Base-by-base conservation (phyloP, 2,888 invertebrate genomes). In the Prosopocoilus inquinatus region DNA sequence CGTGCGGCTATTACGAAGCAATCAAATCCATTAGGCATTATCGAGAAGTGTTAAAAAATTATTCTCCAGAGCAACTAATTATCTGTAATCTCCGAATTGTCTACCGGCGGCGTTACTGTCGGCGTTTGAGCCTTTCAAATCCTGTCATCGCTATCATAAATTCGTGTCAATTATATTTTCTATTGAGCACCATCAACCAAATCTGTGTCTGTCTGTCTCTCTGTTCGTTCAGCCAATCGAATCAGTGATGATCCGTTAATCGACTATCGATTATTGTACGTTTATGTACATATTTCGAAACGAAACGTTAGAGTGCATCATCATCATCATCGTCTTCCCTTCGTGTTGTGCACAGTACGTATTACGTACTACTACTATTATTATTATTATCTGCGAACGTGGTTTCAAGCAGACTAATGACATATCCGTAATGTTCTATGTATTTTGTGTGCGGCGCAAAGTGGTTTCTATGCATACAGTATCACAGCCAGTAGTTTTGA, bases 401-500 rank as follows among this genome's bases (percentile, higher is more conserved):
- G 7, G 20, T 7, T n/a, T n/a, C n/a, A n/a, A 28, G 15, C 16
- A 41, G 41, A 41, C 41, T 41, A 41, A 41, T 41, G 15, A 16
- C 41, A 15, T 13, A 41, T 41, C 41, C 15, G 41, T 41, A 41
- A 41, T 41, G 41, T 15, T 41, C 41, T 41, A 41, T 41, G 41
- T 41, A 41, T 41, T 41, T 41, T 41, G 12, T 16, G 41, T 41
- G 41, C 41, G 16, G 41, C 41, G 16, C 41, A 41, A 41, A 41
- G 41, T 41, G 41, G 41, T 41, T 41, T 41, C 41, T 15, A 41
- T 41, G 41, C 41, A 41, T 41, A 41, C 41, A 41, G 41, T 41
- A 41, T 41, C 41, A 41, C 12, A 28, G 20, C 20, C 20, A 41
- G 41, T 41, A 41, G 41, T 41, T 41, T 15, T 11, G 41, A 41